Percentiles rank a stretch among this genome's conserved stretches.
These are phyloP conservation scores for Turnix velox DNA, from an alignment of 2,113 vertebrate genomes.

Conservation along the genomic window DNA sequence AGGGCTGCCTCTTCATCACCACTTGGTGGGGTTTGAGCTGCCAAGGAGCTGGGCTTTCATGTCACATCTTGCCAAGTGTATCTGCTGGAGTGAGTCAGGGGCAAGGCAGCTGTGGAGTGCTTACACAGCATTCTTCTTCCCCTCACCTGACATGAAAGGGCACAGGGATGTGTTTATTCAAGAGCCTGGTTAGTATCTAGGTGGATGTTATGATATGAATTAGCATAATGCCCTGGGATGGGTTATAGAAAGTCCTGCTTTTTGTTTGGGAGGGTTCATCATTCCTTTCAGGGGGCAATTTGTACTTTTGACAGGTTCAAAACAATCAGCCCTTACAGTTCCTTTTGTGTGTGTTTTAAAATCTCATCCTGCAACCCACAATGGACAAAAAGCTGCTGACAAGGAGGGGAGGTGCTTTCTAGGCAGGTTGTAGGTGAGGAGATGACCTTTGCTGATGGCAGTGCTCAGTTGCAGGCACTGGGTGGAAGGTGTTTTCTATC, in stretches of 20 bases:
- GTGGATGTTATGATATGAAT: not conserved
- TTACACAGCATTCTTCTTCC: conserved; percentile 21
- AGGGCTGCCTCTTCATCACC: not conserved
- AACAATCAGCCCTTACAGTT: not conserved
- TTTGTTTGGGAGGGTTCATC: not conserved
- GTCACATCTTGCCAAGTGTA: conserved; percentile 49
- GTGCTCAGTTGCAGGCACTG: not conserved
- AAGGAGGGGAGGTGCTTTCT: accelerated
- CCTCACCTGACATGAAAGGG: conserved; percentile 30
- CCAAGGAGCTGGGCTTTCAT: conserved; percentile 21
- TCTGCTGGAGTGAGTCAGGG: conserved; percentile 34
- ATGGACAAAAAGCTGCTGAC: not conserved
- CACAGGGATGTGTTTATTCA: conserved; percentile 42
- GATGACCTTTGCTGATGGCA: not conserved
- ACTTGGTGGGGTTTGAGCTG: conserved; percentile 1
- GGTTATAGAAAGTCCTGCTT: not conserved
- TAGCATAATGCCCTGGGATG: not conserved
- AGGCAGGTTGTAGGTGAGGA: not conserved
- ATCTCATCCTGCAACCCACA: not conserved
- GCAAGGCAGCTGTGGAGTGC: conserved; percentile 31
- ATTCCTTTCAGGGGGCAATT: not conserved
- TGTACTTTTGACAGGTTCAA: not conserved
- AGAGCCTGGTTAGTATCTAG: not conserved
- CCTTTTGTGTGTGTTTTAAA: not conserved
- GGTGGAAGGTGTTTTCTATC: not conserved